Percentiles rank a stretch among this genome's conserved stretches.
These are phyloP conservation scores for Drepana falcataria DNA, from an alignment of 2,888 invertebrate species.

Conservation along the genomic window DNA sequence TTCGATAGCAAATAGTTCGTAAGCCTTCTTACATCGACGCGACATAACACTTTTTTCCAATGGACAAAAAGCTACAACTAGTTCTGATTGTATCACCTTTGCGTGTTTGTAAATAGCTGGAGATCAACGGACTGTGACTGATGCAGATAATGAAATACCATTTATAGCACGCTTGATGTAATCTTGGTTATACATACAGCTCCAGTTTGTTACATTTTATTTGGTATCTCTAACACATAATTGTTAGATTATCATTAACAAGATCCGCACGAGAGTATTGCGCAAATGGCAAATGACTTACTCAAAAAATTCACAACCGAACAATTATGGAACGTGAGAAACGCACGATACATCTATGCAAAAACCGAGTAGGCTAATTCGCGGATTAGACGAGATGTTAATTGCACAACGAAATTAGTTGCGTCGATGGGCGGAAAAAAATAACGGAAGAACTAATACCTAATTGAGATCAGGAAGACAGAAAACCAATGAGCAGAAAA, in stretches of 20 bases:
- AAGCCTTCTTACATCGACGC: background rate
- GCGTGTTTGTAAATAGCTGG: constrained; percentile 23
- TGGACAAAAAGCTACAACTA: background rate
- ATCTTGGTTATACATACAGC: constrained; percentile 24
- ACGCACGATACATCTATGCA: no score
- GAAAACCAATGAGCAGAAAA: background rate
- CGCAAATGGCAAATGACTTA: no score
- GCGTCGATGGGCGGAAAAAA: no score
- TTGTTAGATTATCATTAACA: background rate
- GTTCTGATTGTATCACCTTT: constrained; percentile 18
- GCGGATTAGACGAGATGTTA: no score
- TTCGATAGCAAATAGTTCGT: background rate
- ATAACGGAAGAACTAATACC: no score
- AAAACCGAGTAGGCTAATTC: no score
- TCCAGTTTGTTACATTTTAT: constrained; percentile 10
- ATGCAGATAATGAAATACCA: constrained; percentile 21
- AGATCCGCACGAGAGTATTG: no score
- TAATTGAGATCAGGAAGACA: background rate
- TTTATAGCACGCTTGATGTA: constrained; percentile 19
- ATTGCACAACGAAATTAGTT: no score
- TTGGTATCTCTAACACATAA: background rate
- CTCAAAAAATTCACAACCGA: no score
- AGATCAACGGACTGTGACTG: constrained; percentile 21
- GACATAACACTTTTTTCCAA: background rate
- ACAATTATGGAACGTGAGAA: no score